Evolutionary conservation across 2,888 invertebrate genomes (phyloP).

Genomic region (Drosophila sordidula): DNA sequence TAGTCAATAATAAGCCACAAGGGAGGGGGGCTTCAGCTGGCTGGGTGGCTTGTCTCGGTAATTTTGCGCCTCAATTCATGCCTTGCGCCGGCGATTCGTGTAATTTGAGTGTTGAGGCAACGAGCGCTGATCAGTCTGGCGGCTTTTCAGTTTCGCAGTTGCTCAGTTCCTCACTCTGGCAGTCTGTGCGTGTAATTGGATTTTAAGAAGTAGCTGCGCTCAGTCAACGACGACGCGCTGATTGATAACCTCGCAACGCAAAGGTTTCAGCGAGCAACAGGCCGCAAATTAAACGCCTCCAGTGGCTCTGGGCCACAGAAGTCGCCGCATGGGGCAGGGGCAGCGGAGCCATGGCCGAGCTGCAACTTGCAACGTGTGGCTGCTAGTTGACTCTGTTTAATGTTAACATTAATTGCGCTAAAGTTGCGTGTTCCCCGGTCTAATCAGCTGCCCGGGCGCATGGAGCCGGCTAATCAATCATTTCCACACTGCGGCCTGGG

Average conservation of each 20-base stretch:
- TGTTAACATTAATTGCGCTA: slow-evolving; percentile 47
- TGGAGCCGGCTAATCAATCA: slow-evolving; percentile 72
- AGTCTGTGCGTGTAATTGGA: slow-evolving; percentile 72
- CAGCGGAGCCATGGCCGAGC: slow-evolving; percentile 1
- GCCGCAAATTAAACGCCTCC: slow-evolving; percentile 68
- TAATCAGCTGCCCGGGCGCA: slow-evolving; percentile 47
- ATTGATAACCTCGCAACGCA: slow-evolving; percentile 71
- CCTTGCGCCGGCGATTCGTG: slow-evolving; percentile 63
- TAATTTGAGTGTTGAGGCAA: slow-evolving; percentile 70
- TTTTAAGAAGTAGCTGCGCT: slow-evolving; percentile 73
- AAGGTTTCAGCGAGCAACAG: slow-evolving; percentile 57
- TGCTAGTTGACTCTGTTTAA: slow-evolving; percentile 34
- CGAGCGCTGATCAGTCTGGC: slow-evolving; percentile 43
- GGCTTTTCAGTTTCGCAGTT: slow-evolving; percentile 16
- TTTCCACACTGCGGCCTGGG: slow-evolving; percentile 68
- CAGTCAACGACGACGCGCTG: slow-evolving; percentile 52
- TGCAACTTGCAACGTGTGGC: slow-evolving; percentile 25
- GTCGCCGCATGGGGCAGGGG: slow-evolving; percentile 27
- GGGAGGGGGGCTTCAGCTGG: neutral
- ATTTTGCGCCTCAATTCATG: slow-evolving; percentile 70
- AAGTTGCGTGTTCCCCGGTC: slow-evolving; percentile 57
- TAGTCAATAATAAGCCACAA: slow-evolving; percentile 64
- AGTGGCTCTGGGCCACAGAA: slow-evolving; percentile 58
- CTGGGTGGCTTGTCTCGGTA: slow-evolving; percentile 67
- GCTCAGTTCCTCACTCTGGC: slow-evolving; percentile 25